phyloP scores from a whole-genome alignment of 2,888 invertebrate genomes.

The Euproctis similis region DNA sequence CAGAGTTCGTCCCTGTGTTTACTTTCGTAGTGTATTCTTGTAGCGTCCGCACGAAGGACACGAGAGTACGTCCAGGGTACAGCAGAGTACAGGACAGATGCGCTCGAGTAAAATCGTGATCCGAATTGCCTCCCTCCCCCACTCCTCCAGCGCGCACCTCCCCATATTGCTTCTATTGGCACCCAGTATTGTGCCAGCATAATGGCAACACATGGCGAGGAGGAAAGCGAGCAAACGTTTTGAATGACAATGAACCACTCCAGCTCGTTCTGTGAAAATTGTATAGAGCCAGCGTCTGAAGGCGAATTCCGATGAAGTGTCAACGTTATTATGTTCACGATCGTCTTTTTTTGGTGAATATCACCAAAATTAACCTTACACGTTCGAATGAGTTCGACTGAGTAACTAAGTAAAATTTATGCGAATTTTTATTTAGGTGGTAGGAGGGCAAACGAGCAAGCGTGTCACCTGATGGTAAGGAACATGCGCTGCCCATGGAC shows the following conservation, averaged over 20 bases:
- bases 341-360: constrained; percentile 8
- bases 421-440: too few relatives aligned
- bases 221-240: constrained; percentile 34
- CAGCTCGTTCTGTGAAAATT: constrained; percentile 32
- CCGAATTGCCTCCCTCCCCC: constrained; percentile 28
- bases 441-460: too few relatives aligned
- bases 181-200: constrained; percentile 39
- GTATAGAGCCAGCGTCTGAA: constrained; percentile 21
- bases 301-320: constrained; percentile 12
- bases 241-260: constrained; percentile 39
- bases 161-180: constrained; percentile 27
- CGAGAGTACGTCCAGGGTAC: constrained; percentile 29
- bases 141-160: constrained; percentile 15
- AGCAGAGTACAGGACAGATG: constrained; percentile 49
- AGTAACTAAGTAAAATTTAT: too few relatives aligned
- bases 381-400: too few relatives aligned
- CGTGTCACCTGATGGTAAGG: too few relatives aligned
- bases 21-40: constrained; percentile 35
- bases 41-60: constrained; percentile 55
- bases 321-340: constrained; percentile 5
- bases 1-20: constrained; percentile 41
- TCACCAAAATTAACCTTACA: too few relatives aligned
- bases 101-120: constrained; percentile 58
- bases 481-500: too few relatives aligned
- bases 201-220: constrained; percentile 43